These are phyloP conservation scores for Sigmodon hispidus DNA, from an alignment of 2,113 vertebrate species.

Conservation along the genomic window DNA sequence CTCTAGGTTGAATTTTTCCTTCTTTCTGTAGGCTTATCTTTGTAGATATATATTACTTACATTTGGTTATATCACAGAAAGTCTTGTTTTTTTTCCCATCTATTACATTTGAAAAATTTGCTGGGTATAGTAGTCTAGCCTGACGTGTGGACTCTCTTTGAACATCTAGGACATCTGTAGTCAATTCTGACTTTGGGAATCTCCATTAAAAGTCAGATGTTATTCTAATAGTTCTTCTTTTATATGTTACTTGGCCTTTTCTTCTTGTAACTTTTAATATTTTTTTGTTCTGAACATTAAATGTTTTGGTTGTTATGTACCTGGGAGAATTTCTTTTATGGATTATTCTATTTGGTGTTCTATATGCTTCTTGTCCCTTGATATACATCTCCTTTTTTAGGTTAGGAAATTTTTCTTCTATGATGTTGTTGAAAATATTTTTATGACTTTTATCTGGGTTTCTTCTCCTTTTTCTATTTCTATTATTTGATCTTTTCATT, in stretches of 20 bases:
- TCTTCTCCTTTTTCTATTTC: neutral
- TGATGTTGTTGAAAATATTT: neutral
- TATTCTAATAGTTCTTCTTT: neutral
- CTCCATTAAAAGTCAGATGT: neutral
- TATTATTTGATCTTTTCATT: neutral
- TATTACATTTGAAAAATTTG: neutral
- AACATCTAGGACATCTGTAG: too few species aligned
- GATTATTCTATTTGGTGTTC: neutral
- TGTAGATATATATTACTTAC: neutral
- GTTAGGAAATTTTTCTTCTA: neutral
- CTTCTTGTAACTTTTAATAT: neutral
- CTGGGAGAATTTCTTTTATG: neutral
- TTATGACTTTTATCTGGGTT: neutral
- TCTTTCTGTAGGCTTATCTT: neutral
- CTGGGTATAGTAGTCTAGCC: neutral
- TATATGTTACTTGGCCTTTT: neutral
- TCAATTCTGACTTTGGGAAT: neutral
- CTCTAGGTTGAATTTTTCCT: neutral
- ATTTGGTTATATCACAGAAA: neutral
- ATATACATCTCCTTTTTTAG: neutral
- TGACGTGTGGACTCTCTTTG: too few species aligned
- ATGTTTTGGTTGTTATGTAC: neutral
- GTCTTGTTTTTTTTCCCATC: neutral
- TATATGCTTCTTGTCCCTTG: neutral
- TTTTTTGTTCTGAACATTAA: neutral